Conservation (phyloP, 2,888 invertebrate genomes). For the Cheilosia vernalis region DNA sequence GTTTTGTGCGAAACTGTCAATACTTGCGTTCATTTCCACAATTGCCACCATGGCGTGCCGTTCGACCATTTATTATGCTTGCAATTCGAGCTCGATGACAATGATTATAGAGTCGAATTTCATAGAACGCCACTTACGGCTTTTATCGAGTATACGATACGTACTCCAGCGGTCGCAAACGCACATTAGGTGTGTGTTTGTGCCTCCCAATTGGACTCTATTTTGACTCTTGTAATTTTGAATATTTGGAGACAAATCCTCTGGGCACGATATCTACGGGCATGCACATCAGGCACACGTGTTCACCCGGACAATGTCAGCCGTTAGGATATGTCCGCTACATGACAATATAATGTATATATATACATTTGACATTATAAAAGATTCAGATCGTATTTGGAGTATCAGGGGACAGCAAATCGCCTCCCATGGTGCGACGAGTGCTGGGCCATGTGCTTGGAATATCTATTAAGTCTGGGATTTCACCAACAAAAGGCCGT, state of each 20-base stretch:
- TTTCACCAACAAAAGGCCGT: slow-evolving; percentile 25
- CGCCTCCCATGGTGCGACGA: slow-evolving; percentile 34
- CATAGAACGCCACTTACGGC: slow-evolving; percentile 60
- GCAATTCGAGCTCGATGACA: slow-evolving; percentile 33
- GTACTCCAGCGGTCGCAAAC: slow-evolving; percentile 18
- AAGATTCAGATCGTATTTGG: slow-evolving; percentile 69
- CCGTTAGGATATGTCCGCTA: slow-evolving; percentile 44
- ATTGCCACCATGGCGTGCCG: slow-evolving; percentile 46
- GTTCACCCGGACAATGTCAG: slow-evolving; percentile 13
- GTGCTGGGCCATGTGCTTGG: neutral
- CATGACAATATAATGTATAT: slow-evolving; percentile 68
- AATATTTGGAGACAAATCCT: slow-evolving; percentile 59
- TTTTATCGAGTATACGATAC: slow-evolving; percentile 17
- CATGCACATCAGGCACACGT: slow-evolving; percentile 23
- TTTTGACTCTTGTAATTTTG: slow-evolving; percentile 38
- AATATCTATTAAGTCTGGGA: slow-evolving; percentile 24
- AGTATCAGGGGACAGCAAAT: slow-evolving; percentile 56
- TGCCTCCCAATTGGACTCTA: slow-evolving; percentile 37
- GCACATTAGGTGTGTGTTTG: slow-evolving; percentile 13
- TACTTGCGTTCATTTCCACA: slow-evolving; percentile 45
- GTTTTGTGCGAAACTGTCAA: slow-evolving; percentile 76
- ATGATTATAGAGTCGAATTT: slow-evolving; percentile 49
- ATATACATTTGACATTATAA: slow-evolving; percentile 45
- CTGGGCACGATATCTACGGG: slow-evolving; percentile 40
- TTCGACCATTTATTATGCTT: slow-evolving; percentile 70